Evolutionary conservation across 2,797 vertebrate genomes (phyloP), one percentile per base, ranked within the genome.

Genomic region (Acrocephalus scirpaceus): DNA sequence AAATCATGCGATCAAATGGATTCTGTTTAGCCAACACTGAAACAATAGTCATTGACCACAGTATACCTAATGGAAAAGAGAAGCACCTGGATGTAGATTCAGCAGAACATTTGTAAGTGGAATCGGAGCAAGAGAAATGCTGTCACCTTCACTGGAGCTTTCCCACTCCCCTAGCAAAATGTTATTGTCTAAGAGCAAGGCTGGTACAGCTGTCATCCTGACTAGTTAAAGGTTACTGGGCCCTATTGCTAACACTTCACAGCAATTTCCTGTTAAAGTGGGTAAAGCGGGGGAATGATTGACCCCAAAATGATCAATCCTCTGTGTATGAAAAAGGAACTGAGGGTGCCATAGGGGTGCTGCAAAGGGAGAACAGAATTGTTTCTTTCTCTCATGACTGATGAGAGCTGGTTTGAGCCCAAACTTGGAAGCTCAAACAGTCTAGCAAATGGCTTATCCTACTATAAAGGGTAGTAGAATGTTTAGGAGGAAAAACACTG

Each of bases 21-120:
- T 99, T 99, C 96, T 99, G 99, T 97, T 98, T 99, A 97, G 99
- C 99, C 72, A 99, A 99, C 84, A 99, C 99, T 7, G 99, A 99
- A 97, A 99, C 99, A 4, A 99, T 99, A 36, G 99, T 99, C 10
- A 99, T 99, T 83, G 99, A 99, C 95, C 98, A 99, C 96, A 99
- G 96, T 86, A 93, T 98, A 94, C 98, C 98, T 0, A 98, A 98
- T 5, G 99, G 99, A 44, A 99, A 99, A 92, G 99, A 99, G 91
- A 98, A 98, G 80, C 99, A 98, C 36, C 98, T 98, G 91, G 99
- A 98, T 5, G 98, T 98, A 7, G 99, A 99, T 78, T 97, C 99
- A 26, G 93, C 98, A 45, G 99, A 99, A 73, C 98, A 98, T 20
- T 96, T 98, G 99, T 99, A 96, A 98, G 99, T 98, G 83, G 96